phyloP scores from a whole-genome alignment of 2,797 vertebrate species.

The Mormyrus hasselquistii region DNA sequence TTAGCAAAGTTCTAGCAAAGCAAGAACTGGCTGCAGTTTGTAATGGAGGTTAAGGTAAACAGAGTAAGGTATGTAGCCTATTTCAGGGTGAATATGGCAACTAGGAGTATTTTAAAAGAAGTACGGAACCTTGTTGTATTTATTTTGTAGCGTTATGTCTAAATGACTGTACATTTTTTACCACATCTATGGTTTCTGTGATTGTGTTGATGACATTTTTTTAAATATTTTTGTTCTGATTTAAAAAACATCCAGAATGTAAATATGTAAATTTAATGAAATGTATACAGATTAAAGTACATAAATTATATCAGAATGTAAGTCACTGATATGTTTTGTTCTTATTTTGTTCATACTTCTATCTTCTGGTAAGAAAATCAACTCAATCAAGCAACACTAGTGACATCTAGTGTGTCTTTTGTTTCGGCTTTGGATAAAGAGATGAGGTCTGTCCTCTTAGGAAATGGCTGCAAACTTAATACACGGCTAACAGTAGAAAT shows the following conservation, averaged over 20 bases:
- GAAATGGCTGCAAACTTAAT: background rate
- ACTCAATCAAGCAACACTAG: slow-evolving; percentile 73
- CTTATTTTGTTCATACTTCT: slow-evolving; percentile 39
- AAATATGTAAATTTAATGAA: background rate
- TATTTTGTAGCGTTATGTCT: background rate
- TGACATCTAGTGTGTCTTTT: slow-evolving; percentile 89
- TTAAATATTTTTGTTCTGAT: background rate
- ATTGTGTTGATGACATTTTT: background rate
- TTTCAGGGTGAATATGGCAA: background rate
- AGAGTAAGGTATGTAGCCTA: background rate
- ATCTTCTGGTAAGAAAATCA: background rate
- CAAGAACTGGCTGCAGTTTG: background rate
- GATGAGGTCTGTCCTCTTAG: background rate
- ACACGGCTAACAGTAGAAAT: background rate
- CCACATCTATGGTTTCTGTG: background rate
- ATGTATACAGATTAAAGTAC: background rate
- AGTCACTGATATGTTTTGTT: slow-evolving; percentile 1
- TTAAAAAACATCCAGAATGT: background rate
- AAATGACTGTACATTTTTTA: background rate
- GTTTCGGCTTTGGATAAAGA: background rate
- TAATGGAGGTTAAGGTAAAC: background rate
- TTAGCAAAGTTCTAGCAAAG: background rate
- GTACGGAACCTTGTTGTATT: background rate
- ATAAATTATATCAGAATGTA: background rate
- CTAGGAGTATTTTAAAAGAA: background rate